Base-by-base conservation (phyloP, 2,888 invertebrate species). In the Eristalinus sepulchralis region DNA sequence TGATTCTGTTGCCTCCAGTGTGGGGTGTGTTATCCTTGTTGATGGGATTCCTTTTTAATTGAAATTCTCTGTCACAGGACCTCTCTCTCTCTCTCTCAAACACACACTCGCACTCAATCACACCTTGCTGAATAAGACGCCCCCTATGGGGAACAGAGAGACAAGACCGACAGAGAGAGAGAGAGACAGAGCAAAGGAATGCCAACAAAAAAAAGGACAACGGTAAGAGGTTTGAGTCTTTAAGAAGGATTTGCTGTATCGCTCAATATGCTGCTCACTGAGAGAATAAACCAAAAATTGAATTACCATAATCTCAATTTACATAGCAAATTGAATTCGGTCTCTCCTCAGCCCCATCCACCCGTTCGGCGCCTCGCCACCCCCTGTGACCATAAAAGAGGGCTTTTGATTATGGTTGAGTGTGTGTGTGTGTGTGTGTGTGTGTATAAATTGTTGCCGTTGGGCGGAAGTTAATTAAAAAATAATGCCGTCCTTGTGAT, bases 241-340 rank as follows among this genome's bases (percentile, higher is more conserved):
- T 77, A 68, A 71, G 63, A 59, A 66, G 76, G 70, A 82, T 76
- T 82, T 76, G 64, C 57, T 77, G 71, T 76, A 67, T 81, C 81
- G 81, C 81, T 81, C 81, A 81, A 77, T 85, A 72, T 76, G 81
- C 66, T 81, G 81, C 81, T 76, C 84, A 84, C 76, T 81, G 67
- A 81, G 76, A 85, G 72, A 85, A 81, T 85, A 76, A 85, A 81
- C 84, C 84, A 67, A 81, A 80, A 81, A 85, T 85, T 80, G 84
- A 85, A 85, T 85, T 85, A 85, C 84, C 81, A 71, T 85, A 81
- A 85, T 81, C 76, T 81, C 81, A 81, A 85, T 85, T 85, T 81
- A 81, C 84, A 85, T 85, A 85, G 81, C 63, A 85, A 85, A 81
- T 85, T 85, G 84, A 85, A 77, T 85, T 85, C 17, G 71, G 59